Conservation (phyloP, 2,113 vertebrate genomes). For the Hypomesus transpacificus region DNA sequence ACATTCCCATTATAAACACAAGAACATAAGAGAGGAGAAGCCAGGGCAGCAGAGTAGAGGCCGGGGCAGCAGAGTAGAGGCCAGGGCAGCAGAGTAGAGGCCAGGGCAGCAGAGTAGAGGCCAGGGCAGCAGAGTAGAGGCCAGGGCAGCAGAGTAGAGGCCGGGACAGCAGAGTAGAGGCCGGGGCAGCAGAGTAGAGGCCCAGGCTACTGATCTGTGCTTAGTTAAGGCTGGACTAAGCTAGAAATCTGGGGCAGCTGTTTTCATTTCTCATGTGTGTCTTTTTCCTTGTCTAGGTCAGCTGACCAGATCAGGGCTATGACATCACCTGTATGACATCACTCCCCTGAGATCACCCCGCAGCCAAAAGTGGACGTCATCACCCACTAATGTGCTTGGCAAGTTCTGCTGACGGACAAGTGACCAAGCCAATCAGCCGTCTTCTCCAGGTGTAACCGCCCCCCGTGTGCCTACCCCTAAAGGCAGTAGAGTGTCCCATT, state of each 20-base stretch:
- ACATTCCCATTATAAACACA: too few species aligned
- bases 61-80: too few species aligned
- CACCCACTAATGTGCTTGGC: slow-evolving; percentile 49
- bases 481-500: slow-evolving; percentile 19
- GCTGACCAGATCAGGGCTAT: slow-evolving; percentile 42
- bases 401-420: slow-evolving; percentile 62
- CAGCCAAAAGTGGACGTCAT: slow-evolving; percentile 47
- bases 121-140: too few species aligned
- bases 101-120: background rate
- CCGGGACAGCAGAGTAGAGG: too few species aligned
- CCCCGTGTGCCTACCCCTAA: slow-evolving; percentile 6
- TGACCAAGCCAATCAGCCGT: slow-evolving; percentile 59
- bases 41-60: too few species aligned
- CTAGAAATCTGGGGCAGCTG: too few species aligned
- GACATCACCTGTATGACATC: slow-evolving; percentile 64
- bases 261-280: slow-evolving; percentile 8
- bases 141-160: too few species aligned
- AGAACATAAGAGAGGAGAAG: too few species aligned
- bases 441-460: slow-evolving; percentile 2
- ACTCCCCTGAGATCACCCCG: slow-evolving; percentile 48
- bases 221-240: too few species aligned
- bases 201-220: too few species aligned
- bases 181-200: too few species aligned
- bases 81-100: too few species aligned
- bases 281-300: slow-evolving; percentile 51